Base-by-base conservation (phyloP, 1,140 invertebrate species). In the Panagrolaimus sp. region DNA sequence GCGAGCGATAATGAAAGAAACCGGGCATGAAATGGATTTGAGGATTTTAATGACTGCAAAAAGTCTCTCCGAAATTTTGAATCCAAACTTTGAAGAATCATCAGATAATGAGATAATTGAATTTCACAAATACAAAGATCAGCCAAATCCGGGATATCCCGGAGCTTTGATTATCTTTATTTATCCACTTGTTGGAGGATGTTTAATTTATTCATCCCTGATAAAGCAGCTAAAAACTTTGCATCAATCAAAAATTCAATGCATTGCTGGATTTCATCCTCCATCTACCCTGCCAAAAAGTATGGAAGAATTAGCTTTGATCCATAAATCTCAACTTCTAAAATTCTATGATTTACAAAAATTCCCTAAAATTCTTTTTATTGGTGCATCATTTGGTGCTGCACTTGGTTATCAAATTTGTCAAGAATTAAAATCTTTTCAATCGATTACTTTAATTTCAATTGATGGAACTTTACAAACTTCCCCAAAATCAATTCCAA, bases 381-480 rank as follows among this genome's bases (percentile, higher is more conserved):
- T 58, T 58, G 52, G 52, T 0, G 52, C 52, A 12, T 58, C 52
- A 6, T 58, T 58, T 17, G 52, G 52, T n/a, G 52, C 52, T 4
- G 21, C 52, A 1, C 52, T 58, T 17, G 52, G 52, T 4, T 58
- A 26, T 14, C 21, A 58, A 26, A 12, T 58, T 28, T 21, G 21
- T 12, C 21, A 58, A 26, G 21, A 58, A 28, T 6, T 58, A 5
- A n/a, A 12, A 4, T 21, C 17, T 12, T 28, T 26, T n/a, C 21
- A 26, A 26, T 21, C 52, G 21, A n/a, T 58, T 12, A 12, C 12
- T 12, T n/a, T 58, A n/a, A 58, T 58, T 58, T 58, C 52, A 2
- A 58, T 58, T 17, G 52, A 58, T 58, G 52, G 52, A 8, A 58
- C 52, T 24, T 26, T 58, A 10, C 14, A 17, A 58, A 58, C 52